Base-by-base conservation (phyloP, 2,888 invertebrate genomes). In the Phengaris arion region DNA sequence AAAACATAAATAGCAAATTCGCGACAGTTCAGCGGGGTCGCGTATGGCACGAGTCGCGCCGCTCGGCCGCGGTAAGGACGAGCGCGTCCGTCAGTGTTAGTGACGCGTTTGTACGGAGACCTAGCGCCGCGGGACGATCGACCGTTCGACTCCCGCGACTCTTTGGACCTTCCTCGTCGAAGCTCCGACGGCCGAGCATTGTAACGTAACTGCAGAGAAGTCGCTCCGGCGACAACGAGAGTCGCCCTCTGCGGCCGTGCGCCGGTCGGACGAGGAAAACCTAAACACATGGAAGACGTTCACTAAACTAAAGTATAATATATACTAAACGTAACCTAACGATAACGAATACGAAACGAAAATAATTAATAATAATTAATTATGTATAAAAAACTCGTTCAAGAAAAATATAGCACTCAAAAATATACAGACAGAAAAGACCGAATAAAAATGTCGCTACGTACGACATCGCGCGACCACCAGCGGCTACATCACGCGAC, bases 401-500 rank as follows among this genome's bases (percentile, higher is more conserved):
- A 70, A 74, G 82, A 82, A 83, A 83, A 83, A 84, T 85, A 78
- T 81, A 84, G 86, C 83, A 87, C 84, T 87, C 89, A 90, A 90
- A 92, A 90, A 92, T 90, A 90, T 91, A 90, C 89, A 91, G 85
- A 91, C 84, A 88, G 85, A 91, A 83, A 88, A 81, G 80, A 79
- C 72, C 52, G 35, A 72, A 35, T n/a, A n/a, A 48, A 69, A 69
- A 51, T n/a, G 2, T 15, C n/a, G 69, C 69, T 68, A 12, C 68
- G 46, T 70, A 15, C 69, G 48, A 69, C n/a, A n/a, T 10, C 15
- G 10, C 15, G 15, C 10, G 59, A 64, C 59, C 48, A 46, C 46
- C 46, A 6, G 48, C 48, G 48, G 6, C 3, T 35, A 35, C 3
- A 22, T 4, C 59, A 22, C 22, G 9, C 4, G 22, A 15, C 22